Percentiles rank a stretch among this genome's conserved stretches.
phyloP scores from a whole-genome alignment of 2,113 vertebrate genomes.

The Ibidorhyncha struthersii region DNA sequence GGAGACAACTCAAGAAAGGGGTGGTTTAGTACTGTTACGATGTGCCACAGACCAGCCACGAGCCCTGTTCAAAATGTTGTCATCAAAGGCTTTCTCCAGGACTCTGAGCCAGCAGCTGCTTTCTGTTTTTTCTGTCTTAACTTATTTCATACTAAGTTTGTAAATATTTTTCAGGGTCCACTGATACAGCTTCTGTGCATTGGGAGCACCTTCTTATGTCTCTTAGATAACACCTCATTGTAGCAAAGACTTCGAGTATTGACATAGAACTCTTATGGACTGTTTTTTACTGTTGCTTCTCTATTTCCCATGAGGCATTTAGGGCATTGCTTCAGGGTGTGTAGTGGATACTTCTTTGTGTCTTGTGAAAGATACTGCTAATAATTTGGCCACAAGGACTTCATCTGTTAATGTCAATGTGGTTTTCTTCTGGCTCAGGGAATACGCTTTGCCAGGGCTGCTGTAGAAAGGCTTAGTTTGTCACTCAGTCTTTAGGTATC shows the following conservation, averaged over 20 bases:
- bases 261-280: background rate
- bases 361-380: background rate
- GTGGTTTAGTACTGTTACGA: background rate
- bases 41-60: background rate
- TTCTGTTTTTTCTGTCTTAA: background rate
- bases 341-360: background rate
- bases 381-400: background rate
- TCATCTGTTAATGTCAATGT: background rate
- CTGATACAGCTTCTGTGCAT: background rate
- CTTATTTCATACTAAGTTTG: background rate
- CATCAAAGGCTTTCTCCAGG: background rate
- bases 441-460: background rate
- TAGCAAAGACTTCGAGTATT: background rate
- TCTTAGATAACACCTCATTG: background rate
- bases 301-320: background rate
- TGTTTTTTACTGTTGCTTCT: background rate
- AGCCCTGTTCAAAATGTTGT: background rate
- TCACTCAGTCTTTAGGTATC: background rate
- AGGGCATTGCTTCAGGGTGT: background rate
- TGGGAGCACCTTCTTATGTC: background rate
- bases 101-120: background rate
- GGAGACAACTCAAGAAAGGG: background rate
- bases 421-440: background rate
- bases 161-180: background rate
- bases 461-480: background rate